These are phyloP conservation scores for Pao palembangensis DNA, from an alignment of 2,113 vertebrate genomes.

Conservation along the genomic window DNA sequence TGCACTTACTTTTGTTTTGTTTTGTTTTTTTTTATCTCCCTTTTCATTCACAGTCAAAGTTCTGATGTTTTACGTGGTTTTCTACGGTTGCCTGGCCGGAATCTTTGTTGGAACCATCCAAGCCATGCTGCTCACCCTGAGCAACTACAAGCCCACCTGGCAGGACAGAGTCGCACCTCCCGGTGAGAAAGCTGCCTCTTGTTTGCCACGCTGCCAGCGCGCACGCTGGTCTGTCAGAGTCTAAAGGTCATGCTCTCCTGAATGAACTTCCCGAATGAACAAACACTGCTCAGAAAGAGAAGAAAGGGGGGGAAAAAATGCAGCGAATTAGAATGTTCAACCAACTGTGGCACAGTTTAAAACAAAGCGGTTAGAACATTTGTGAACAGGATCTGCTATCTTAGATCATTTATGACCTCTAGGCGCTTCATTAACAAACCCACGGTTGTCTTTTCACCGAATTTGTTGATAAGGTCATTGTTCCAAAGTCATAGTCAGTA, in stretches of 20 bases:
- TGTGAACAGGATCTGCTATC: too few species aligned
- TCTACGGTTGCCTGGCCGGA: slow-evolving; percentile 93
- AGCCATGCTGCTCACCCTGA: slow-evolving; percentile 90
- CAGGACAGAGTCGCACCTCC: slow-evolving; percentile 95
- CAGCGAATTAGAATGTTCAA: too few species aligned
- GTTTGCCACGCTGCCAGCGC: neutral
- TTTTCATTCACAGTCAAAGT: slow-evolving; percentile 83
- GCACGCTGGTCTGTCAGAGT: neutral
- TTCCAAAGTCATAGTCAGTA: too few species aligned
- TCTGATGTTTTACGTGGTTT: slow-evolving; percentile 88
- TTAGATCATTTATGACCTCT: too few species aligned
- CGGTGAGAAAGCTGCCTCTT: slow-evolving; percentile 74
- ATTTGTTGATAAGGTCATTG: too few species aligned
- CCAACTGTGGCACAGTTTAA: too few species aligned
- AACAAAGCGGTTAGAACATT: too few species aligned
- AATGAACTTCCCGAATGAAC: neutral
- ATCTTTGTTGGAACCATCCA: slow-evolving; percentile 98
- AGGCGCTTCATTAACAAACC: too few species aligned
- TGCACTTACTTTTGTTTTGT: too few species aligned
- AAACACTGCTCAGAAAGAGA: neutral
- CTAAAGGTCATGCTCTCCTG: neutral
- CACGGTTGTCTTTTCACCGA: too few species aligned
- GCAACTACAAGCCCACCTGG: slow-evolving; percentile 90
- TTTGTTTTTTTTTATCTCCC: neutral
- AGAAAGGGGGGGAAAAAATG: too few species aligned